These are phyloP conservation scores for Calliphora vomitoria DNA, from an alignment of 2,888 invertebrate species.

Conservation along the genomic window DNA sequence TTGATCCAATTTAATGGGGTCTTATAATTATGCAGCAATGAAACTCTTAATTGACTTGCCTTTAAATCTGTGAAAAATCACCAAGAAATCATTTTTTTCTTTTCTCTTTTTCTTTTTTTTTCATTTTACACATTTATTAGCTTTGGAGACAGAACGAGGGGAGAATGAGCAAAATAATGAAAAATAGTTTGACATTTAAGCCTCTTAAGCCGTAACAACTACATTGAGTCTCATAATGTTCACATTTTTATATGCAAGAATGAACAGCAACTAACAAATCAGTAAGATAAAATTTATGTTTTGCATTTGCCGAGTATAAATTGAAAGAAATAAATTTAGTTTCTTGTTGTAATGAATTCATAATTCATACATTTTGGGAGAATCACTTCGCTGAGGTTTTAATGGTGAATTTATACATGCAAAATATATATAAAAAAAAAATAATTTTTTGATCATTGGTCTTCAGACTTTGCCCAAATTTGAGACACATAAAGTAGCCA, in stretches of 20 bases:
- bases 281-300: background rate
- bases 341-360: conserved; percentile 1
- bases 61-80: conserved; percentile 74
- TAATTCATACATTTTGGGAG: background rate
- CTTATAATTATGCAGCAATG: conserved; percentile 80
- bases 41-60: conserved; percentile 71
- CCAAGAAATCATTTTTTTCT: conserved; percentile 43
- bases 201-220: conserved; percentile 51
- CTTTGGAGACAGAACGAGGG: background rate
- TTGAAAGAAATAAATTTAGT: background rate
- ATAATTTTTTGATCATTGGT: too few species aligned
- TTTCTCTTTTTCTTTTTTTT: background rate
- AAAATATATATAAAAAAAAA: too few species aligned
- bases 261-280: background rate
- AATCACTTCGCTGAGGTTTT: too few species aligned
- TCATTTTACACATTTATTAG: background rate
- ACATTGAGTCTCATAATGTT: conserved; percentile 18
- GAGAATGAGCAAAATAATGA: background rate
- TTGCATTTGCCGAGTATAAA: background rate
- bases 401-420: too few species aligned
- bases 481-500: too few species aligned
- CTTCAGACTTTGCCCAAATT: too few species aligned
- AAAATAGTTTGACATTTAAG: conserved; percentile 60
- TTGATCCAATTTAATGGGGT: conserved; percentile 79
- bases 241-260: conserved; percentile 5